phyloP scores from a whole-genome alignment of 2,888 invertebrate genomes.

The Platycheirus rosarum region DNA sequence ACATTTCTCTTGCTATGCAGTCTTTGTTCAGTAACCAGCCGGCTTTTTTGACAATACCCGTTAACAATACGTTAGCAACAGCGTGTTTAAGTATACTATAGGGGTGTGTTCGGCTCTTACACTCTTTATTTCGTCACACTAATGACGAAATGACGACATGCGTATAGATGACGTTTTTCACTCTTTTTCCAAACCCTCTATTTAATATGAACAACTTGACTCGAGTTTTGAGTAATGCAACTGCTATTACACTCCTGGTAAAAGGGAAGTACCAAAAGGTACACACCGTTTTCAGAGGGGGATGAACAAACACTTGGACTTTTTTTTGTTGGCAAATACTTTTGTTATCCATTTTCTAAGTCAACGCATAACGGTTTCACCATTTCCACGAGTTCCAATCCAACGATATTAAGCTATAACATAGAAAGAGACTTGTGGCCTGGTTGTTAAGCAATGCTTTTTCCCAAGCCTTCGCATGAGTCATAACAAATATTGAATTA shows the following conservation, averaged over 20 bases:
- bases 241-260: constrained; percentile 14
- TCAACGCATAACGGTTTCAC: constrained; percentile 33
- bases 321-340: constrained; percentile 14
- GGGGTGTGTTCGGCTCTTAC: constrained; percentile 57
- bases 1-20: constrained; percentile 33
- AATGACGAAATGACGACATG: constrained; percentile 64
- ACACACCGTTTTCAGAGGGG: constrained; percentile 8
- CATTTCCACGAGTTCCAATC: constrained; percentile 21
- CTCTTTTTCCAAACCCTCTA: constrained; percentile 1
- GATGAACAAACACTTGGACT: constrained; percentile 26
- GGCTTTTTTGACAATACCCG: constrained; percentile 48
- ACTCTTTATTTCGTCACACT: constrained; percentile 45
- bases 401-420: neutral
- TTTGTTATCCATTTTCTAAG: constrained; percentile 17
- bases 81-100: constrained; percentile 25
- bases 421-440: constrained; percentile 27
- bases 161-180: constrained; percentile 61
- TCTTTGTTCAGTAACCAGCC: constrained; percentile 32
- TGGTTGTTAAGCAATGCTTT: constrained; percentile 23
- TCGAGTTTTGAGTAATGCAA: constrained; percentile 40
- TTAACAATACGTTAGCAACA: constrained; percentile 61
- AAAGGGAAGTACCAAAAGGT: neutral
- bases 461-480: constrained; percentile 64
- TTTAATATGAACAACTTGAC: constrained; percentile 1
- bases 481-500: constrained; percentile 70